These are phyloP conservation scores for Montipora capitata DNA, from an alignment of 92 coral and sea anemone species.

Conservation along the genomic window DNA sequence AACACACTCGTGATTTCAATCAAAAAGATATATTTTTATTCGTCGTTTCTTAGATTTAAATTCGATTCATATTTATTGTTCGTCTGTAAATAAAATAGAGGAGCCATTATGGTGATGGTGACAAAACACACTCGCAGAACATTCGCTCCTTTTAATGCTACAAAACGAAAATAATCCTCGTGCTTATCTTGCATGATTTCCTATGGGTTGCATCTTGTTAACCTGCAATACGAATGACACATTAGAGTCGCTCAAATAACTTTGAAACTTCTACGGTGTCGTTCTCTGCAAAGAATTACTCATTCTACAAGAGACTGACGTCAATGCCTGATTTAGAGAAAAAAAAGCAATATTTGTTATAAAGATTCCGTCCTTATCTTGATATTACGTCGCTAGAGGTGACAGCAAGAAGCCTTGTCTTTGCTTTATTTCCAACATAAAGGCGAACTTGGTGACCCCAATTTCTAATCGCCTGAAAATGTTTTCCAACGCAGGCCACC, in stretches of 20 bases:
- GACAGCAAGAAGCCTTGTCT: no score
- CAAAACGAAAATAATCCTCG: slow-evolving; percentile 14
- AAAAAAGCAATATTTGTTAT: no score
- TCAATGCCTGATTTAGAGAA: no score
- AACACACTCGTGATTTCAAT: slow-evolving; percentile 2
- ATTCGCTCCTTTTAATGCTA: not conserved
- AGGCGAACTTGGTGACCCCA: no score
- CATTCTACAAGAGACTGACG: not conserved
- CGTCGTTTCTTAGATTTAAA: slow-evolving; percentile 4
- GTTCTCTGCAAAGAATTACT: not conserved
- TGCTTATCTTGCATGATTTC: slow-evolving; percentile 27
- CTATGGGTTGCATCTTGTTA: not conserved
- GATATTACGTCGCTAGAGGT: no score
- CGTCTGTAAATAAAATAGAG: not conserved
- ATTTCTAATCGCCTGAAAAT: no score
- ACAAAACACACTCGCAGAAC: slow-evolving; percentile 3
- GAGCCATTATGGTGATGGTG: slow-evolving; percentile 1
- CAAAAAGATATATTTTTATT: slow-evolving; percentile 24
- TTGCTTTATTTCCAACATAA: no score
- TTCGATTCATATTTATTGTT: not conserved
- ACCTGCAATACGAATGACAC: not conserved
- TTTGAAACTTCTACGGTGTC: no score
- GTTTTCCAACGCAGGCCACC: no score
- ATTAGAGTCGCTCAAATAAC: not conserved
- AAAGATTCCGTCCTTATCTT: no score